Conservation (phyloP, 1,140 invertebrate species). For the Drosophila ficusphila region DNA sequence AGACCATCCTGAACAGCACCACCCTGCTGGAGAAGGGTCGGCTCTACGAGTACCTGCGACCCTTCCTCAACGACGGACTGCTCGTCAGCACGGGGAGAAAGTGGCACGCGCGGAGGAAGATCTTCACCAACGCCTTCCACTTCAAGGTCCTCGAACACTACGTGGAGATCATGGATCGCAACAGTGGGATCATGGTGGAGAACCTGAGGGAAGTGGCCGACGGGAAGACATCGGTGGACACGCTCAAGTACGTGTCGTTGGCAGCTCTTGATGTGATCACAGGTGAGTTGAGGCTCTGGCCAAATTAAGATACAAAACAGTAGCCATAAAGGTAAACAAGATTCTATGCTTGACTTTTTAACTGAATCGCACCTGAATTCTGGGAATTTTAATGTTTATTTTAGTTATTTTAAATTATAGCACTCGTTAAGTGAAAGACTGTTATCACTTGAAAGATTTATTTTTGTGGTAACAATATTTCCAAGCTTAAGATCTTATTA, state of each 20-base stretch:
- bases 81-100: slow-evolving; percentile 73
- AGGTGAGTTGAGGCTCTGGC: slow-evolving; percentile 20
- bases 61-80: slow-evolving; percentile 83
- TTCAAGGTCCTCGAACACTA: slow-evolving; percentile 92
- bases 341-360: not conserved
- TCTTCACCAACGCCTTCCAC: slow-evolving; percentile 92
- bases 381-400: not conserved
- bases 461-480: too few relatives aligned
- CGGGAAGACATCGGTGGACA: slow-evolving; percentile 50
- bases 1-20: slow-evolving; percentile 60
- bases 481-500: too few relatives aligned
- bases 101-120: slow-evolving; percentile 65
- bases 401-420: not conserved
- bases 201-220: slow-evolving; percentile 63
- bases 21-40: slow-evolving; percentile 64
- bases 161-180: slow-evolving; percentile 88
- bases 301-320: not conserved
- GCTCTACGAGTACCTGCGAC: slow-evolving; percentile 79
- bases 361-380: not conserved
- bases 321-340: too few relatives aligned
- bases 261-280: slow-evolving; percentile 66
- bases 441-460: too few relatives aligned
- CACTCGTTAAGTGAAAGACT: too few relatives aligned
- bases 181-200: slow-evolving; percentile 87
- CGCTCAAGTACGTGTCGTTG: slow-evolving; percentile 49